Base-by-base conservation (phyloP, 2,888 invertebrate species). In the Nemurella pictetii region DNA sequence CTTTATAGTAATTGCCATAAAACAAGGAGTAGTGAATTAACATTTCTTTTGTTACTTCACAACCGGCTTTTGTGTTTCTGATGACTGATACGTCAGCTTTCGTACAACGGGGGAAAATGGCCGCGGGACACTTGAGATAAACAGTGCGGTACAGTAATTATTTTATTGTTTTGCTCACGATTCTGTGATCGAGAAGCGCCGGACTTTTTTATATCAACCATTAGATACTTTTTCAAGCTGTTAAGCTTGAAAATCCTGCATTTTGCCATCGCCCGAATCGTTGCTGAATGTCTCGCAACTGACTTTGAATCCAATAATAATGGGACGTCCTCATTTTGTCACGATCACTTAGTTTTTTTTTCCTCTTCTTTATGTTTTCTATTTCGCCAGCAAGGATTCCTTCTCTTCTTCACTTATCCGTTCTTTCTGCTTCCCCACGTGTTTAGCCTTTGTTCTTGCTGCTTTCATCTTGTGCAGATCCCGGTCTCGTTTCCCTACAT, bases 381-480 rank as follows among this genome's bases (percentile, higher is more conserved):
- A 28, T 75, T 75, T 28, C 75, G 27, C 28, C 78, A 12, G 30
- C 5, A 30, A 28, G 82, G 72, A 55, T 9, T 82, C 72, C 72
- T 72, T 26, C 82, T 82, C 82, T 82, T 55, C 55, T 82, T 82
- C 82, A 82, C 82, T 82, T 82, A 82, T 72, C 82, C 82, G 82
- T 82, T 82, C 82, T 72, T 82, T 82, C 82, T 72, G 26, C 80
- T 82, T 26, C 82, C 55, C 26, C 82, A 72, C 55, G 82, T 82
- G 82, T 82, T 82, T 82, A 82, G 82, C 82, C 82, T 82, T 82
- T 82, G 82, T 82, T 78, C 82, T 82, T 81, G 55, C 55, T 36
- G 27, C 82, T 82, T 82, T 82, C 82, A 82, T 82, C 82, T 82
- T 55, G 15, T 55, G 12, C 55, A 30, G 28, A 78, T 29, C 78